A percentile compares a stretch with the other conserved stretches of the same genome.
Conservation (phyloP, 2,797 vertebrate genomes). For the Simalia tracyae region DNA sequence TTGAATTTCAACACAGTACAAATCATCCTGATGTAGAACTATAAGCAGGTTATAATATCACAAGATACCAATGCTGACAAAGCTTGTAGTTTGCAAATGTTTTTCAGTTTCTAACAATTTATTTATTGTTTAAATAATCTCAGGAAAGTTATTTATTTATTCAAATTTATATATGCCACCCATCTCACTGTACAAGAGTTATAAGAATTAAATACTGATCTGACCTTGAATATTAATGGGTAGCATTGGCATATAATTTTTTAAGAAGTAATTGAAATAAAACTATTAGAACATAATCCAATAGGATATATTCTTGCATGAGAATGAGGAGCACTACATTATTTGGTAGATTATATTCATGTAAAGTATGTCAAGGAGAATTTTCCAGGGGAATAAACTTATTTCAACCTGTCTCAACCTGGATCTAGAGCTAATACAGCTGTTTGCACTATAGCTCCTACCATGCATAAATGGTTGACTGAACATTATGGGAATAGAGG, state of each 20-base stretch:
- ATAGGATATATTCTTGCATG: background rate
- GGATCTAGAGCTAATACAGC: background rate
- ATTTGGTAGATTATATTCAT: background rate
- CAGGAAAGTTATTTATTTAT: background rate
- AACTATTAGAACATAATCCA: background rate
- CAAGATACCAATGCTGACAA: background rate
- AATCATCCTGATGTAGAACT: background rate
- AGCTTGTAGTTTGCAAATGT: background rate
- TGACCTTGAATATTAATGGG: background rate
- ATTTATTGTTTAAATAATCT: background rate
- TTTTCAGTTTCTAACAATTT: background rate
- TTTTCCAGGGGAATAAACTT: background rate
- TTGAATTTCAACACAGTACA: background rate
- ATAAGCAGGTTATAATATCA: background rate
- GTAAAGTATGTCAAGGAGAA: background rate
- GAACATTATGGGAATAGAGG: background rate
- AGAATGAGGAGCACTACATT: background rate
- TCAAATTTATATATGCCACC: too few relatives aligned
- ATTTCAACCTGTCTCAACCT: background rate
- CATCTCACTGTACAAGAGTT: too few relatives aligned
- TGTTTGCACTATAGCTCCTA: background rate
- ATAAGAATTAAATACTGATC: background rate
- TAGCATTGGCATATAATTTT: background rate
- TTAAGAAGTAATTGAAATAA: background rate
- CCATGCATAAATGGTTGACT: background rate